Base-by-base conservation (phyloP, 1,140 invertebrate species). In the Leptinotarsa defecta region DNA sequence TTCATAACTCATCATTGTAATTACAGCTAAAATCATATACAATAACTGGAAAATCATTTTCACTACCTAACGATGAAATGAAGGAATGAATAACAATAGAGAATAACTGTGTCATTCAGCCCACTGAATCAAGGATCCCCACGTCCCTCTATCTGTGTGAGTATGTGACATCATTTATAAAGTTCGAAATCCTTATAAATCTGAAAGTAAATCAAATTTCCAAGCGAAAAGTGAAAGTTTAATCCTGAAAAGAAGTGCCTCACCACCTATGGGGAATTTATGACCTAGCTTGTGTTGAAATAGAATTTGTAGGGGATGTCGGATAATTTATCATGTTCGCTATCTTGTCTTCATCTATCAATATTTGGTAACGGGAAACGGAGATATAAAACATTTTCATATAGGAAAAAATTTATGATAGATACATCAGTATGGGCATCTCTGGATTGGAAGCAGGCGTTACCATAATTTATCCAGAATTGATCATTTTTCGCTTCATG, bases 141-240 rank as follows among this genome's bases (percentile, higher is more conserved):
- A 1, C 34, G 6, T 34, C 34, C 2, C 4, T 11, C 34, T 34
- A 34, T 34, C 34, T 34, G 8, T 34, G 34, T 34, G 34, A 34
- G 34, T 34, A 34, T 22, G 27, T 74, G 71, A 76, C 71, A 68
- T 74, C 65, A 76, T 74, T 74, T 62, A 76, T 76, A 71, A 62
- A 68, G 68, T 48, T 69, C 52, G 43, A 68, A 69, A 77, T 68
- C 73, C 76, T 68, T 63, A 77, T 77, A 77, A 77, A 77, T 77
- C 70, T 76, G 63, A 79, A 79, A 80, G 76, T 79, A 81, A 81
- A 81, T 80, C 79, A 80, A 81, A 81, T 77, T 80, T 74, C 75
- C 77, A 79, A 80, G 73, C 77, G 78, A 81, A 80, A 81, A 79
- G 63, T 81, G 81, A 80, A 80, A 81, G 78, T 81, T 77, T 80